These are phyloP conservation scores for Tetragonisca angustula DNA, from an alignment of 2,888 invertebrate genomes.

Conservation along the genomic window DNA sequence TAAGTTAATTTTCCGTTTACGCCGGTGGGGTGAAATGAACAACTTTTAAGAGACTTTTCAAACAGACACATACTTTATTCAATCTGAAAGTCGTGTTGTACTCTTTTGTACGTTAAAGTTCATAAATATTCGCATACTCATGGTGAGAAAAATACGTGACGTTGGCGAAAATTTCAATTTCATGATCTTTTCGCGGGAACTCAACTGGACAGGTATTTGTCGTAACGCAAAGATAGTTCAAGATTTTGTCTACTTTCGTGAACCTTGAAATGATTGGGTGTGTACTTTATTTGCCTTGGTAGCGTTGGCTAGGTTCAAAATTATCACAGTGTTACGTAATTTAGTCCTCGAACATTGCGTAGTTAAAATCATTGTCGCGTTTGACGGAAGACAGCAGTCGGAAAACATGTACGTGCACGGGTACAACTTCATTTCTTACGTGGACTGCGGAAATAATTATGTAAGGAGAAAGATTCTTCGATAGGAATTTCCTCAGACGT, in stretches of 20 bases:
- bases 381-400: not conserved
- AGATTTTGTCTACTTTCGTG: not conserved
- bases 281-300: not conserved
- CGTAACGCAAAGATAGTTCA: not conserved
- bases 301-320: not conserved
- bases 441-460: not conserved
- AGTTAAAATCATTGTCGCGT: not conserved
- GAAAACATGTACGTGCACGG: not conserved
- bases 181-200: too few relatives aligned
- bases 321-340: not conserved
- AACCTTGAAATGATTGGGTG: not conserved
- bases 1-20: not conserved
- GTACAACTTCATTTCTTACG: not conserved
- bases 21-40: too few relatives aligned
- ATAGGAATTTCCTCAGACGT: not conserved
- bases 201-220: not conserved
- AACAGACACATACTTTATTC: too few relatives aligned
- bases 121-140: too few relatives aligned
- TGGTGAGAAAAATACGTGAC: too few relatives aligned
- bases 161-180: too few relatives aligned
- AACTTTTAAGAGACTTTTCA: too few relatives aligned
- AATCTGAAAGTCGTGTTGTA: too few relatives aligned
- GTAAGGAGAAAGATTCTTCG: slow-evolving; percentile 2
- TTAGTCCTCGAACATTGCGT: not conserved
- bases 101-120: too few relatives aligned